Base-by-base conservation (phyloP, 2,797 vertebrate species). In the Bradypus variegatus region DNA sequence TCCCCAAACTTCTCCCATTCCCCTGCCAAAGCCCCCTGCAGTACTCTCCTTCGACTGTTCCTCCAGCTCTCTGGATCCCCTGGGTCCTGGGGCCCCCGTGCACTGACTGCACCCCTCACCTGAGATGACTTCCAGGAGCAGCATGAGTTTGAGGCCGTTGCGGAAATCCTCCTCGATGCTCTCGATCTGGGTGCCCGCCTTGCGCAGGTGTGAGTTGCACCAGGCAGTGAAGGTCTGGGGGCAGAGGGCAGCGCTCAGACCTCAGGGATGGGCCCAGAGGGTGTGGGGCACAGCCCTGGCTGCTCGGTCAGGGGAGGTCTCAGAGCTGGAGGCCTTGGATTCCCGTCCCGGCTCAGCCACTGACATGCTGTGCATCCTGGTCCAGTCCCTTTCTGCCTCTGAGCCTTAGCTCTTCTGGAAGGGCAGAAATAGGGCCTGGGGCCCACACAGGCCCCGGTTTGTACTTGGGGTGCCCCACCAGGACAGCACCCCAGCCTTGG, bases 161-260 rank as follows among this genome's bases (percentile, higher is more conserved):
- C 98, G 98, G 97, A 99, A 98, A 94, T 98, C 98, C 78, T 98
- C 98, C 95, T 98, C 98, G 45, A 99, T 99, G 96, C 98, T 98
- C 97, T 98, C 98, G 4, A 99, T 99, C 97, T 98, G 98, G 84
- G 98, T 99, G 92, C 98, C 98, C 0, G 98, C 98, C 96, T 99
- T 99, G 93, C 98, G 97, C 97, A 99, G 97, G 96, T 99, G 98
- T 53, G 98, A 99, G 97, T 98, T 99, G 97, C 98, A 99, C 98
- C 98, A 99, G 93, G 98, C 98, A 93, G 98, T 98, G 97, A 98
- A 98, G 70, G 98, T 98, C 98, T 98, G 96, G n/a, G n/a, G 96
- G 67, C 72, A 67, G 48, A 95, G 67, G 69, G 88, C 15, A 72
- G 65, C 0, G 5, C 73, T 91, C 65, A 92, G 92, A 84, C 45